Evolutionary conservation across 2,888 invertebrate genomes (phyloP), one percentile per base, ranked within the genome.

Genomic region (Pediacus dermestoides): DNA sequence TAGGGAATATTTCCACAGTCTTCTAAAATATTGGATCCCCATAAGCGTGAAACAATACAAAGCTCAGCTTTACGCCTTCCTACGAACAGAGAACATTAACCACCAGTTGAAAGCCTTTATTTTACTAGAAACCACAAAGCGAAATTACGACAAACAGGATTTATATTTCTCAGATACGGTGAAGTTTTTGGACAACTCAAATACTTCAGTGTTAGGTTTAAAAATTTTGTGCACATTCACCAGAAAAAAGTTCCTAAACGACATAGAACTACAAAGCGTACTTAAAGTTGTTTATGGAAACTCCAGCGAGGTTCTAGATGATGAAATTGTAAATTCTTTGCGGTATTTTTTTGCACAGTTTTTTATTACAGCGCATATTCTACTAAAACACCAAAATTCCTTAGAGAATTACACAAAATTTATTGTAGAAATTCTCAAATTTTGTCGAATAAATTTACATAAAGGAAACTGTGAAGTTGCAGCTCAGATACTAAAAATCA

Each of bases 21-120:
- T 58, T 8, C 15, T 56, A 12, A 60, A 60, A 42, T 58, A 57
- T 30, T 58, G 56, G 56, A 54, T 60, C 31, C 57, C 57, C 6
- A 28, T 34, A 3, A 54, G 40, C 31, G 41, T 58, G 1, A 40
- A 32, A 33, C 25, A 30, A 11, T 60, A 58, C 34, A 40, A 40
- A 44, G 10, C 26, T 10, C 34, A 53, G 7, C 53, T 58, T 31
- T 56, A 55, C 40, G n/a, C 4, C n/a, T 54, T 53, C 42, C 11
- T 52, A 9, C 37, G 10, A 39, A 15, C 30, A 6, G 37, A 48
- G 39, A 33, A 34, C 6, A 41, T 44, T 11, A 44, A 50, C 37
- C 16, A 22, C 12, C 32, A 27, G 26, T n/a, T 60, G 16, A 57
- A 55, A 45, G 50, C 39, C 1, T 26, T 46, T 16, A 28, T 48